Conservation (phyloP, 1,140 invertebrate genomes). For the Cyrtorhinus lividipennis region DNA sequence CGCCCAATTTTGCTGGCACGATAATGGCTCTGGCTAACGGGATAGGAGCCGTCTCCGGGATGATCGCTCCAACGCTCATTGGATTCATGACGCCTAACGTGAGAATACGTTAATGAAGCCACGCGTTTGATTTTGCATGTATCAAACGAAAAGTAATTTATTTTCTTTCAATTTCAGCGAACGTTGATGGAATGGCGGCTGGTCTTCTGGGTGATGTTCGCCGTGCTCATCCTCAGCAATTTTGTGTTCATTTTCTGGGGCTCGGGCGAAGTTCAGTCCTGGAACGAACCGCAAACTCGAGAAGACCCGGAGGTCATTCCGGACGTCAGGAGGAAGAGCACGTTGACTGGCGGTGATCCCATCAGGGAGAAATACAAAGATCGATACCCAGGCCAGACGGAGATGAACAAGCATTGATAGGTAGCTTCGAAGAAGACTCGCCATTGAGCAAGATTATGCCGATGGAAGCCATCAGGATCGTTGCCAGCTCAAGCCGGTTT, state of each 20-base stretch:
- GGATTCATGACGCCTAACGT: slow-evolving; percentile 56
- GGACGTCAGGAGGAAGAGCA: not conserved
- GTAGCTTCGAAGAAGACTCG: no score
- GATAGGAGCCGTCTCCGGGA: slow-evolving; percentile 55
- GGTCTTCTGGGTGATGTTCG: slow-evolving; percentile 38
- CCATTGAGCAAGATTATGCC: no score
- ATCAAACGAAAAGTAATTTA: no score
- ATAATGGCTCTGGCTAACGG: slow-evolving; percentile 68
- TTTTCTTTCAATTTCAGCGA: slow-evolving; percentile 21
- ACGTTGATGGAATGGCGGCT: slow-evolving; percentile 36
- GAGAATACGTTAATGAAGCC: no score
- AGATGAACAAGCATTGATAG: no score
- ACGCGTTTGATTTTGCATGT: no score
- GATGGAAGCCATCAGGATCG: no score
- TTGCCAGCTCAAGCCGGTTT: no score
- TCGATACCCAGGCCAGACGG: not conserved
- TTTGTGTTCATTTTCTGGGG: slow-evolving; percentile 32
- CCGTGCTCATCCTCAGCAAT: slow-evolving; percentile 33
- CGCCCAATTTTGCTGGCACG: slow-evolving; percentile 59
- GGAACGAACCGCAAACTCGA: slow-evolving; percentile 24
- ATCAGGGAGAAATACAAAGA: slow-evolving; percentile 2
- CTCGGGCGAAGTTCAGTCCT: slow-evolving; percentile 29
- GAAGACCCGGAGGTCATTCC: not conserved
- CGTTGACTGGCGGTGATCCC: not conserved
- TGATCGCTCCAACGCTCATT: slow-evolving; percentile 58